Base-by-base conservation (phyloP, 2,113 vertebrate species). In the Lynx canadensis region DNA sequence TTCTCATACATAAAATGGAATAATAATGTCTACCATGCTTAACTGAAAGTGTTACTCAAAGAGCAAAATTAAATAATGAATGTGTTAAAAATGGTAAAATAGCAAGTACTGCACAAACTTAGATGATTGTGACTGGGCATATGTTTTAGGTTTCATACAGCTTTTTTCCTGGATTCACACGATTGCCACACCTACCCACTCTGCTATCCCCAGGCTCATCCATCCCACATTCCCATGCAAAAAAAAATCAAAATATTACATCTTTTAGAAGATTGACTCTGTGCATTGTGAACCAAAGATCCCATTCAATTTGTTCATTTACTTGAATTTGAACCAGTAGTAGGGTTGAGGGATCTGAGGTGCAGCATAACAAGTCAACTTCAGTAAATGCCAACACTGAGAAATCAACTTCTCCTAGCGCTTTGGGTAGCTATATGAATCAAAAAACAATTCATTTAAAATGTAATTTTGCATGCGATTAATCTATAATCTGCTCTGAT, bases 391-490 rank as follows among this genome's bases (percentile, higher is more conserved):
- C 33, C 82, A 93, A 94, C 27, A 74, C 33, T n/a, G 50, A 95
- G 63, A 97, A 95, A 87, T 81, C 78, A 93, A 92, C 85, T 73
- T 94, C 50, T 90, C 21, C 48, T n/a, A 85, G 63, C 60, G 31
- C 41, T 91, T 69, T 83, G 63, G 8, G 68, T 93, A 76, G 25
- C 89, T 93, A 36, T 83, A 57, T 86, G 91, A 97, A 69, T 96
- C 36, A 79, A 95, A 78, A 97, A 97, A 81, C 55, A 97, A 97
- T 96, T 97, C 97, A 97, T 92, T 97, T 96, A 95, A 97, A 98
- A 98, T 92, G 92, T 89, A 97, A 97, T 97, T 97, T 97, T 98
- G 96, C 50, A 88, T 89, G 57, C 96, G 93, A 97, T 97, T 97
- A 97, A 97, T 98, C 94, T 98, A 93, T 97, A 93, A 60, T 96